Evolutionary conservation across 2,888 invertebrate genomes (phyloP).

Genomic region (Drosophila greeni): DNA sequence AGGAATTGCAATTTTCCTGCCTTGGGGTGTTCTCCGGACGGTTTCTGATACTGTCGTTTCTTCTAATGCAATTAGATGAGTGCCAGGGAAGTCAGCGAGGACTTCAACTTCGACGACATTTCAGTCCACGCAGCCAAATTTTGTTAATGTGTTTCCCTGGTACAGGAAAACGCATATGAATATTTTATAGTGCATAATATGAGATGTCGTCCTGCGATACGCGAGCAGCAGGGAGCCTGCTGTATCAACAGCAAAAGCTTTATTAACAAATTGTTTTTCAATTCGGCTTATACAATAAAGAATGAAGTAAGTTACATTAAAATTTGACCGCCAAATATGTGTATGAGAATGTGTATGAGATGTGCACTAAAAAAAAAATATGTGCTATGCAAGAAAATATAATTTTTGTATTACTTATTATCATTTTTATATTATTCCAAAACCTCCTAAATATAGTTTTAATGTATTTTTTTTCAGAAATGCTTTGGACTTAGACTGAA

Average conservation of each 20-base stretch:
- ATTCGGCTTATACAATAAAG: neutral
- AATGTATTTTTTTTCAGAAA: neutral
- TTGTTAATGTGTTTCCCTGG: constrained; percentile 66
- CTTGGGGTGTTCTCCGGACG: constrained; percentile 21
- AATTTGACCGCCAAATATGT: neutral
- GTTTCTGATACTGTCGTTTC: constrained; percentile 13
- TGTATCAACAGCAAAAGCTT: neutral
- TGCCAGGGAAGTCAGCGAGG: constrained; percentile 39
- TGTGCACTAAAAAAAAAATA: neutral
- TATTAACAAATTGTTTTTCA: constrained; percentile 8
- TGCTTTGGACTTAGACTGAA: neutral
- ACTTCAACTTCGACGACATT: constrained; percentile 23
- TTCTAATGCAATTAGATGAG: constrained; percentile 63
- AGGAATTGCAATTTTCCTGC: constrained; percentile 53
- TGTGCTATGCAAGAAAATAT: neutral
- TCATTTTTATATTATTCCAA: no score
- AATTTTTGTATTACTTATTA: no score
- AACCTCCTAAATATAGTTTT: no score
- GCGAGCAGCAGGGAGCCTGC: neutral
- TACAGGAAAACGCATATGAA: constrained; percentile 62
- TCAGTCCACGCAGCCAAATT: constrained; percentile 52
- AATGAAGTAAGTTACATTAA: neutral
- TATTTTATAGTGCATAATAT: constrained; percentile 61
- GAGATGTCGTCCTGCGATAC: constrained; percentile 10
- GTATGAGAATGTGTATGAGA: no score